These are phyloP conservation scores for Clarias magur DNA, from an alignment of 2,113 vertebrate species.

Conservation along the genomic window DNA sequence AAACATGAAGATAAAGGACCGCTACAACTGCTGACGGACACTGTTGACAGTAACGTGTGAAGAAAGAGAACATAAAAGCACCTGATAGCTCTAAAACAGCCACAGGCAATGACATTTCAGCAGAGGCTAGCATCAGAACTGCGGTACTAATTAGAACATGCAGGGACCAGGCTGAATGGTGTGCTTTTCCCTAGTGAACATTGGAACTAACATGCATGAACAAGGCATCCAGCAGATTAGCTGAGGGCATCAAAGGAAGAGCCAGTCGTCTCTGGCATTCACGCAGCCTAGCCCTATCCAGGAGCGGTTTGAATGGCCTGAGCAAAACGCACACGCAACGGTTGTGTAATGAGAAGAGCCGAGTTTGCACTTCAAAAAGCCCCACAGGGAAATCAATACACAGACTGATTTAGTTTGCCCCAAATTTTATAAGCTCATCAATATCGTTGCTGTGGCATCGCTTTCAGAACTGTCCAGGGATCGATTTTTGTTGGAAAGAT, in stretches of 20 bases:
- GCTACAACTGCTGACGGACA: not conserved
- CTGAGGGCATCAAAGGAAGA: constrained; percentile 65
- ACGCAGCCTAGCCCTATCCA: not conserved
- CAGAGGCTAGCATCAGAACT: constrained; percentile 25
- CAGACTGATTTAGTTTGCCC: constrained; percentile 42
- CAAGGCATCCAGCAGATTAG: constrained; percentile 59
- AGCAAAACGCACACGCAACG: constrained; percentile 51
- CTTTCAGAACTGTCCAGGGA: constrained; percentile 40
- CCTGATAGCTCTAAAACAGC: constrained; percentile 20
- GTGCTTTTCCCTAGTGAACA: constrained; percentile 61
- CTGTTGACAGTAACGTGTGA: constrained; percentile 1
- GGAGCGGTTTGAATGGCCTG: not conserved
- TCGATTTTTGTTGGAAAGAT: constrained; percentile 53
- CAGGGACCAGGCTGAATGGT: constrained; percentile 26
- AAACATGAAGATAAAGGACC: constrained; percentile 24
- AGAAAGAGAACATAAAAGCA: constrained; percentile 23
- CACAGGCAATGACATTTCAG: constrained; percentile 23
- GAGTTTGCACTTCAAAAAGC: constrained; percentile 56
- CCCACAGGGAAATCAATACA: constrained; percentile 59
- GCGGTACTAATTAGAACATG: constrained; percentile 18
- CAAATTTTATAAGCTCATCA: constrained; percentile 40
- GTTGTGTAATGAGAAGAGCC: constrained; percentile 49
- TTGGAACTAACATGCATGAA: constrained; percentile 71
- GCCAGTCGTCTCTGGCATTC: not conserved
- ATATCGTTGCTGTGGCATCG: constrained; percentile 10